Conservation (phyloP, 2,888 invertebrate genomes). For the Parochlus steinenii region DNA sequence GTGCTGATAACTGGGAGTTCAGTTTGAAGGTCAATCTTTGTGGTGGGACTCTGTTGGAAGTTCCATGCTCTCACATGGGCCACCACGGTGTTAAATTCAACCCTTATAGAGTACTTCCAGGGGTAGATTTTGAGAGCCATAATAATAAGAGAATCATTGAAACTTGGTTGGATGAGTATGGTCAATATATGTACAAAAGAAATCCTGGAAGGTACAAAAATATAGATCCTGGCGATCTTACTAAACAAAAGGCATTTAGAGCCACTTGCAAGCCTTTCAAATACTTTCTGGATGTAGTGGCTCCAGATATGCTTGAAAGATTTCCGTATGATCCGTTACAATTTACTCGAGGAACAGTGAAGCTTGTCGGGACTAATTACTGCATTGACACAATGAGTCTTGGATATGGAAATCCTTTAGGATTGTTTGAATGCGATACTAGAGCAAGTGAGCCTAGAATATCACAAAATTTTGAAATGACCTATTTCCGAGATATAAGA, state of each 20-base stretch:
- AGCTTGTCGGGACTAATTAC: not conserved
- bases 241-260: not conserved
- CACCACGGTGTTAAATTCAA: conserved; percentile 41
- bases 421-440: not conserved
- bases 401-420: too few species aligned
- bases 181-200: conserved; percentile 2
- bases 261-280: conserved; percentile 5
- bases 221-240: conserved; percentile 2
- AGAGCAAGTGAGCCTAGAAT: not conserved
- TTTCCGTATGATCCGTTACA: not conserved
- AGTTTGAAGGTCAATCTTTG: conserved; percentile 69
- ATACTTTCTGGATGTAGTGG: conserved; percentile 3
- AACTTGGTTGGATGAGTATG: conserved; percentile 9
- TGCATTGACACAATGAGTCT: not conserved
- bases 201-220: conserved; percentile 14
- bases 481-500: conserved; percentile 5
- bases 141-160: conserved; percentile 7
- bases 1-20: conserved; percentile 69
- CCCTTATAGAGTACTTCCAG: not conserved
- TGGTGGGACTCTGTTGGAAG: conserved; percentile 51
- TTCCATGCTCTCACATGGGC: conserved; percentile 57
- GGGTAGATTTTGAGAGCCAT: not conserved
- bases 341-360: conserved; percentile 2
- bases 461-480: conserved; percentile 6
- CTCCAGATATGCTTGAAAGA: conserved; percentile 2